Conservation (phyloP, 2,888 invertebrate species). For the Neoaliturus tenellus region DNA sequence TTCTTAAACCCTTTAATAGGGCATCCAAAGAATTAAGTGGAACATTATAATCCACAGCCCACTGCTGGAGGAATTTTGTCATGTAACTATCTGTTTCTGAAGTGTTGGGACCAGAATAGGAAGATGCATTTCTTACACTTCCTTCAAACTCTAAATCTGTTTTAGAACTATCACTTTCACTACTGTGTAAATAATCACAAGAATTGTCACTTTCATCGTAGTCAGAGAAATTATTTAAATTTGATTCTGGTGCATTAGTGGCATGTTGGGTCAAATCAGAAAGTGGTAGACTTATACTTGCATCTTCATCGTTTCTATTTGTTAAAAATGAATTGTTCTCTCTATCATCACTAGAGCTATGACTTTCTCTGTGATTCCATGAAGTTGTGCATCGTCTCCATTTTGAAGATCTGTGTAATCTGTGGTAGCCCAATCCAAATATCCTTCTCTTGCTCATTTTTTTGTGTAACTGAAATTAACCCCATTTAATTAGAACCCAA, state of each 20-base stretch:
- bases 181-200: neutral
- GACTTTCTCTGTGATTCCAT: neutral
- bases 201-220: too few relatives aligned
- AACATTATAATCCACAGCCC: neutral
- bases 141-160: neutral
- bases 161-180: neutral
- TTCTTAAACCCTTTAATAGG: neutral
- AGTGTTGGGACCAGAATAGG: neutral
- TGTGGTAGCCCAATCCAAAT: neutral
- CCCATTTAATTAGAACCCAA: too few relatives aligned
- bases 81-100: neutral
- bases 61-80: neutral
- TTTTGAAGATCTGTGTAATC: neutral
- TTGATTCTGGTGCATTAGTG: neutral
- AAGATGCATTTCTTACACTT: neutral
- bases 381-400: neutral
- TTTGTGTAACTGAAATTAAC: too few relatives aligned
- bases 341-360: neutral
- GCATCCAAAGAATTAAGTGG: neutral
- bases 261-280: neutral
- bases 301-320: neutral
- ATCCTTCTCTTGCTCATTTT: too few relatives aligned
- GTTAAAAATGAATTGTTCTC: neutral
- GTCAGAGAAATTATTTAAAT: neutral
- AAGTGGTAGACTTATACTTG: neutral